These are phyloP conservation scores for Incurvaria masculella DNA, from an alignment of 2,888 invertebrate species.

Conservation along the genomic window DNA sequence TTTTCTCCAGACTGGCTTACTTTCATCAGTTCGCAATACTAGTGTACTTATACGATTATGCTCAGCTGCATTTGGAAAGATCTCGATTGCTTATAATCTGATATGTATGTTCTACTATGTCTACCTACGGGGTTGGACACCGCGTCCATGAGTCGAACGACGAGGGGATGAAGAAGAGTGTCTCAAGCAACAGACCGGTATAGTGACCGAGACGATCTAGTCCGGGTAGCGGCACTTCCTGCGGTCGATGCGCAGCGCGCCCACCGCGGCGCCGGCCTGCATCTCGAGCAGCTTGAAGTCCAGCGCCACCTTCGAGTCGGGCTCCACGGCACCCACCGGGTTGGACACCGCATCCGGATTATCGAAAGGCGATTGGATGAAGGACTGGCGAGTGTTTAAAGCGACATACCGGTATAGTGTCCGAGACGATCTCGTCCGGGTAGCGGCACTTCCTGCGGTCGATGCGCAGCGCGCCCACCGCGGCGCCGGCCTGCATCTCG, in stretches of 20 bases:
- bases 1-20: too few relatives aligned
- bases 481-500: slow-evolving; percentile 35
- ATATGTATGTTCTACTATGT: too few relatives aligned
- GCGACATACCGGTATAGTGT: slow-evolving; percentile 31
- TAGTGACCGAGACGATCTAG: slow-evolving; percentile 37
- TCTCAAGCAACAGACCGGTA: too few relatives aligned
- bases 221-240: slow-evolving; percentile 45
- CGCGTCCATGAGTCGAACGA: too few relatives aligned
- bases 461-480: slow-evolving; percentile 31
- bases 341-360: slow-evolving; percentile 48
- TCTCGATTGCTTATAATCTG: too few relatives aligned
- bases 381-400: slow-evolving; percentile 40
- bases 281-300: slow-evolving; percentile 49
- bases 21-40: too few relatives aligned
- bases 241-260: slow-evolving; percentile 33
- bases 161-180: too few relatives aligned
- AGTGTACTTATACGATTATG: too few relatives aligned
- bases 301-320: slow-evolving; percentile 39
- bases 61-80: too few relatives aligned
- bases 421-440: slow-evolving; percentile 42
- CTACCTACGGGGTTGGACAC: too few relatives aligned
- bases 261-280: slow-evolving; percentile 31
- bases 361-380: slow-evolving; percentile 52
- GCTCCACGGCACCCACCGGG: slow-evolving; percentile 36
- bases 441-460: slow-evolving; percentile 45